A percentile compares a stretch with the other conserved stretches of the same genome.
Conservation (phyloP, 2,888 invertebrate genomes). For the Drosophila multiciliata region DNA sequence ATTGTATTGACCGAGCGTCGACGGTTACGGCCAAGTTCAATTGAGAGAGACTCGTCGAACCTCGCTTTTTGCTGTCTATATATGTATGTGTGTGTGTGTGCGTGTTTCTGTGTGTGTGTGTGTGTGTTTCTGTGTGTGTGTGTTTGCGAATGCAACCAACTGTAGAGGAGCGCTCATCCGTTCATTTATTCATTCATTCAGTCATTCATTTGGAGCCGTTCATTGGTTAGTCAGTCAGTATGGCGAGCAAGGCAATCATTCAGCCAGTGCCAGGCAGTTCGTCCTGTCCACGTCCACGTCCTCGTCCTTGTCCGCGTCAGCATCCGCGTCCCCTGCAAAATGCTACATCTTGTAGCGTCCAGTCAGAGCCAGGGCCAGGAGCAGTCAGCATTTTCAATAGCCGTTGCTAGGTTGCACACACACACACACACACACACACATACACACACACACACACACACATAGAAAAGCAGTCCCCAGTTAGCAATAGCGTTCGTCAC, state of each 20-base stretch:
- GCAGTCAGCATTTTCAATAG: slow-evolving; percentile 65
- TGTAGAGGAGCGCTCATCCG: slow-evolving; percentile 77
- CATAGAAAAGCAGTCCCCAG: slow-evolving; percentile 70
- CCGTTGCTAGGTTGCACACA: slow-evolving; percentile 48
- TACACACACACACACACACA: slow-evolving; percentile 22
- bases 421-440: slow-evolving; percentile 20
- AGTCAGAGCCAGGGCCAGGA: slow-evolving; percentile 37
- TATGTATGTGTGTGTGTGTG: neutral
- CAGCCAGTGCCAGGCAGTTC: slow-evolving; percentile 53
- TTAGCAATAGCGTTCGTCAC: slow-evolving; percentile 78
- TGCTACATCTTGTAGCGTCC: slow-evolving; percentile 25
- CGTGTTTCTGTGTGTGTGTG: too few species aligned
- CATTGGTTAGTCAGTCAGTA: slow-evolving; percentile 79
- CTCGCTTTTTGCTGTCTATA: neutral
- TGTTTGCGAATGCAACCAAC: slow-evolving; percentile 78
- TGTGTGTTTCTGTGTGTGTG: slow-evolving; percentile 26
- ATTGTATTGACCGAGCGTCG: slow-evolving; percentile 62
- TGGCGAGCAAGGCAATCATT: slow-evolving; percentile 72
- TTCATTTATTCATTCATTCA: slow-evolving; percentile 80
- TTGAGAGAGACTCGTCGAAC: slow-evolving; percentile 43
- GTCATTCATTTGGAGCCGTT: slow-evolving; percentile 76
- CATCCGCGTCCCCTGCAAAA: neutral
- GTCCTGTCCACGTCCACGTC: slow-evolving; percentile 38
- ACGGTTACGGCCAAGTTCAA: slow-evolving; percentile 64
- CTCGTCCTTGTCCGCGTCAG: slow-evolving; percentile 19